Conservation (phyloP, 2,888 invertebrate species). For the Alitta virens region DNA sequence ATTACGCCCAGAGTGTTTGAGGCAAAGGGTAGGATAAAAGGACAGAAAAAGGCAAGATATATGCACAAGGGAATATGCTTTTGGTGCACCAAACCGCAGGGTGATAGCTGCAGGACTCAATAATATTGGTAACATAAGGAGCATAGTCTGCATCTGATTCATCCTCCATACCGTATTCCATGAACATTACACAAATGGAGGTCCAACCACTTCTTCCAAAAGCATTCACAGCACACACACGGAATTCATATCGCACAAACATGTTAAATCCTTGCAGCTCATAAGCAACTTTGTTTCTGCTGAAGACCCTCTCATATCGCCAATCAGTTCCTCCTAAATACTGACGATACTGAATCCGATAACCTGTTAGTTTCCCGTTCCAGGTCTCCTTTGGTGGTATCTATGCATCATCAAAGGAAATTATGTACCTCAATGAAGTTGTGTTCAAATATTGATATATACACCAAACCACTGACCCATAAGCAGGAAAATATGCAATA, state of each 20-base stretch:
- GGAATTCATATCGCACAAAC: constrained; percentile 75
- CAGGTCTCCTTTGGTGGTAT: constrained; percentile 88
- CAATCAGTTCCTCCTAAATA: constrained; percentile 19
- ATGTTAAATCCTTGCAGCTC: constrained; percentile 23
- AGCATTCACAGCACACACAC: constrained; percentile 86
- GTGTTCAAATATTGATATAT: too few relatives aligned
- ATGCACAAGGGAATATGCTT: too few relatives aligned
- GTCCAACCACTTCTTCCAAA: constrained; percentile 82
- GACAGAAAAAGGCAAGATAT: too few relatives aligned
- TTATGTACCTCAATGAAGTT: too few relatives aligned
- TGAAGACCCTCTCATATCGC: constrained; percentile 21
- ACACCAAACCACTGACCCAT: too few relatives aligned
- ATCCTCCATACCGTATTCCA: constrained; percentile 40
- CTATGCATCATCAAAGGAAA: neutral
- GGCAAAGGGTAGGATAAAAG: too few relatives aligned
- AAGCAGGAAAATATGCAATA: too few relatives aligned
- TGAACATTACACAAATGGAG: constrained; percentile 27
- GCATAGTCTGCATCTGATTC: too few relatives aligned
- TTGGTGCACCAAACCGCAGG: too few relatives aligned
- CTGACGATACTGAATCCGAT: constrained; percentile 43
- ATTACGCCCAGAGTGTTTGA: too few relatives aligned
- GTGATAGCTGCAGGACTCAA: too few relatives aligned
- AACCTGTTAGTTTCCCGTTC: constrained; percentile 72
- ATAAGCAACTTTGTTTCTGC: constrained; percentile 14
- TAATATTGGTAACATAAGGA: too few relatives aligned